These are phyloP conservation scores for Callithrix jacchus DNA, from an alignment of 2,113 vertebrate genomes.

Conservation along the genomic window DNA sequence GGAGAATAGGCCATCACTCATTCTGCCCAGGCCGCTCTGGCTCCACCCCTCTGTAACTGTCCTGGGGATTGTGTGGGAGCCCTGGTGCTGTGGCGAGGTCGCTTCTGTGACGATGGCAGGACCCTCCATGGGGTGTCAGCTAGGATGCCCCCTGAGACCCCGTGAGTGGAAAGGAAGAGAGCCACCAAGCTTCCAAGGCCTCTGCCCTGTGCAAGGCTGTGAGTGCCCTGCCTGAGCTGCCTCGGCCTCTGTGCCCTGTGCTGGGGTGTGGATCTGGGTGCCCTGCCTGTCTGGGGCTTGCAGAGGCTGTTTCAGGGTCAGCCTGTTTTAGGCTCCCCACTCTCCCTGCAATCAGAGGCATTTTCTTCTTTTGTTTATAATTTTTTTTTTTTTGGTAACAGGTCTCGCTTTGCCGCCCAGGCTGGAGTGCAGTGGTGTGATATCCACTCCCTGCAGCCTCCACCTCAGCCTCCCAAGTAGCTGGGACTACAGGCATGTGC, in stretches of 20 bases:
- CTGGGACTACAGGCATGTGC: no score
- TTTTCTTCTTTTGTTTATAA: neutral
- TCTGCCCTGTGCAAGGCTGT: no score
- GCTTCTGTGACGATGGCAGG: no score
- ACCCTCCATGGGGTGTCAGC: fast-evolving
- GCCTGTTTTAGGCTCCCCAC: no score
- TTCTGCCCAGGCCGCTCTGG: neutral
- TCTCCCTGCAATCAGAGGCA: fast-evolving
- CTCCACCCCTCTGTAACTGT: fast-evolving
- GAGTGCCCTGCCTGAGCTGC: neutral
- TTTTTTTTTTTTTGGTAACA: neutral
- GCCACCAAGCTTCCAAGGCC: no score
- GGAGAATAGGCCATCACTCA: fast-evolving
- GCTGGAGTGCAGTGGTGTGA: no score
- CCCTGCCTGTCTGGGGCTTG: neutral
- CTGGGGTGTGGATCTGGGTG: neutral
- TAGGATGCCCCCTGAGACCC: neutral
- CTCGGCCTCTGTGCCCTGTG: no score
- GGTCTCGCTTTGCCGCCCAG: no score
- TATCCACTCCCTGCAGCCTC: no score
- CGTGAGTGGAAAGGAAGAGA: no score
- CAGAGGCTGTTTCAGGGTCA: fast-evolving
- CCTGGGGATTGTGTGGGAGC: neutral
- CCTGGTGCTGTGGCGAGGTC: no score
- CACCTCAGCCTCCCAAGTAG: no score